Percentiles rank a stretch among this genome's conserved stretches.
Conservation (phyloP, 53 echinoderm and acorn worm genomes). For the Luidia sarsii region DNA sequence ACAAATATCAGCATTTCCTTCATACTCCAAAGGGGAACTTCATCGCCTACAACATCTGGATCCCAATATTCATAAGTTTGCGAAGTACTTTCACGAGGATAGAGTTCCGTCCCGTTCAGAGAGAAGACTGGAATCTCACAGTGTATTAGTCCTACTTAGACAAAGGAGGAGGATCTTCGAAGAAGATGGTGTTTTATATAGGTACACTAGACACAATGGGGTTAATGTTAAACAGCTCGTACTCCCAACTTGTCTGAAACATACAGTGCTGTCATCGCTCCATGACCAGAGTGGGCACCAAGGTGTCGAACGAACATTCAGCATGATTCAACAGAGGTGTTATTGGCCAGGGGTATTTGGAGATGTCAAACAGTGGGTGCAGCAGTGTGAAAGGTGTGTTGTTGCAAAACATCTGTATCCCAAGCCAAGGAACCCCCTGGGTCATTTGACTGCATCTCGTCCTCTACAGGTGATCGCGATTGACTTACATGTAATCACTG, state of each 20-base stretch:
- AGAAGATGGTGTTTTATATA: no score
- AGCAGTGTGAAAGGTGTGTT: not conserved
- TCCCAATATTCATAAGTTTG: no score
- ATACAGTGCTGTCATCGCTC: not conserved
- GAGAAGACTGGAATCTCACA: no score
- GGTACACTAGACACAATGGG: no score
- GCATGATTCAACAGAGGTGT: not conserved
- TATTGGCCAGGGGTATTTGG: not conserved
- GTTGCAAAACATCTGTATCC: not conserved
- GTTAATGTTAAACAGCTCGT: not conserved
- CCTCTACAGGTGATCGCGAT: constrained; percentile 64
- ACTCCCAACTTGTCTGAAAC: not conserved
- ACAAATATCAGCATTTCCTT: no score
- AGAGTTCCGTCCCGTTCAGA: no score
- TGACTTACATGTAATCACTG: constrained; percentile 70
- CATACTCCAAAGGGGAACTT: no score
- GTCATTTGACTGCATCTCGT: constrained; percentile 26
- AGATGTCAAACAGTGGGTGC: not conserved
- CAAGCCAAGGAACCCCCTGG: not conserved
- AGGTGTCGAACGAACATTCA: not conserved
- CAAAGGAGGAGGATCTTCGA: no score
- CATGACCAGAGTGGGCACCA: not conserved
- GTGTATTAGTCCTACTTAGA: no score
- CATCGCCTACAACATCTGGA: no score
- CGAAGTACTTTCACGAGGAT: no score